Percentiles rank a stretch among this genome's conserved stretches.
These are phyloP conservation scores for Heterotis niloticus DNA, from an alignment of 2,113 vertebrate species.

Conservation along the genomic window DNA sequence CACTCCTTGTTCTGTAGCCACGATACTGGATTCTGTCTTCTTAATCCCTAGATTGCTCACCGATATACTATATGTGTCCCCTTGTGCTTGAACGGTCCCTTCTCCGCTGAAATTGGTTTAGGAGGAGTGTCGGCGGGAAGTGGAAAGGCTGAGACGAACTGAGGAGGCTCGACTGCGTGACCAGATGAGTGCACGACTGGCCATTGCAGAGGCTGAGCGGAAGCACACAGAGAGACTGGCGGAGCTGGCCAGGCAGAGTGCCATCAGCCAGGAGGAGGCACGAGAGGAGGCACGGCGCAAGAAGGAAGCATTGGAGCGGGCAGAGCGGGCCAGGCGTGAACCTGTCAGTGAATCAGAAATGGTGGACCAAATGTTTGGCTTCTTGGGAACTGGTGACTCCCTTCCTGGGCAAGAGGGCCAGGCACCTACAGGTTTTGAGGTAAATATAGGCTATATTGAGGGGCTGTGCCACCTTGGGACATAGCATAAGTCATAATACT, in stretches of 20 bases:
- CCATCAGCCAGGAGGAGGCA: slow-evolving; percentile 81
- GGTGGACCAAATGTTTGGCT: slow-evolving; percentile 99
- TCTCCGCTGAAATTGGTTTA: neutral
- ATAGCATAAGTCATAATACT: neutral
- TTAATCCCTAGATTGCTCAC: too few species aligned
- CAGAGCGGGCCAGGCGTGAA: slow-evolving; percentile 84
- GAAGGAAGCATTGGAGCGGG: slow-evolving; percentile 86
- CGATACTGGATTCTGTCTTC: too few species aligned
- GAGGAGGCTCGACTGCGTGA: slow-evolving; percentile 87
- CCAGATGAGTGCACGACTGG: slow-evolving; percentile 91
- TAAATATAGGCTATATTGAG: slow-evolving; percentile 44
- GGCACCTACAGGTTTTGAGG: slow-evolving; percentile 88
- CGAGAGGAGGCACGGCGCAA: slow-evolving; percentile 81
- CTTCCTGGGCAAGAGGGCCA: slow-evolving; percentile 91
- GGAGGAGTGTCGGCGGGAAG: slow-evolving; percentile 62
- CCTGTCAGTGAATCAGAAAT: slow-evolving; percentile 93
- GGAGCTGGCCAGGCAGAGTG: slow-evolving; percentile 83
- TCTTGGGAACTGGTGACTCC: slow-evolving; percentile 77
- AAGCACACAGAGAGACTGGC: slow-evolving; percentile 89
- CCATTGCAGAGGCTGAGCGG: slow-evolving; percentile 90
- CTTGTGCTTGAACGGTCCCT: too few species aligned
- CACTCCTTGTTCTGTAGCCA: too few species aligned
- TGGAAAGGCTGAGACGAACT: slow-evolving; percentile 81
- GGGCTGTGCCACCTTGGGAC: neutral
- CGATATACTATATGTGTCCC: too few species aligned